Percentiles rank a stretch among this genome's conserved stretches.
Evolutionary conservation across 2,113 vertebrate species (phyloP).

Genomic region (Cnemophilus loriae): DNA sequence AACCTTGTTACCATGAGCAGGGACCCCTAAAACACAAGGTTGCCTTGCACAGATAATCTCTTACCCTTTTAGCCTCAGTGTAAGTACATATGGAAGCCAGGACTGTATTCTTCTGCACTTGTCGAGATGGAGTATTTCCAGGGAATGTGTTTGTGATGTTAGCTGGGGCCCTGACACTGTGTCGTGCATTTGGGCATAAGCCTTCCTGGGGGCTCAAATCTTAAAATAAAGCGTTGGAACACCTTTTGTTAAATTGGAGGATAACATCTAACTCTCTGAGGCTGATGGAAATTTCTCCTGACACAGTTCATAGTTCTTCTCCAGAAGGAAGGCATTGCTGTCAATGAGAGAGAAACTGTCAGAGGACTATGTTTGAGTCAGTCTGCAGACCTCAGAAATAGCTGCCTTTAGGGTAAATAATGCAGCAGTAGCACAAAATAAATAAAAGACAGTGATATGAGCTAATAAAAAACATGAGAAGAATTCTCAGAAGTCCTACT

Average conservation of each 20-base stretch:
- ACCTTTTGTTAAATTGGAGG: neutral
- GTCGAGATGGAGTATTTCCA: neutral
- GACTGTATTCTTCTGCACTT: neutral
- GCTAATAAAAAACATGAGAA: neutral
- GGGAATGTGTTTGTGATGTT: neutral
- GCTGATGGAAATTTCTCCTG: neutral
- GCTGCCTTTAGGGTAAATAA: neutral
- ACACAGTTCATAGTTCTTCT: neutral
- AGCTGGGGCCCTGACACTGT: neutral
- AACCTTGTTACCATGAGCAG: neutral
- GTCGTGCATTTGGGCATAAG: neutral
- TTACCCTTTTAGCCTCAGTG: neutral
- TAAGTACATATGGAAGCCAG: neutral
- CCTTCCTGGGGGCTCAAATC: neutral
- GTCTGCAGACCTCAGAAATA: neutral
- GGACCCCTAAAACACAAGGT: neutral
- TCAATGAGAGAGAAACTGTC: neutral
- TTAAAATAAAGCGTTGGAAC: neutral
- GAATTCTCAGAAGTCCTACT: neutral
- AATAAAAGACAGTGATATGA: neutral
- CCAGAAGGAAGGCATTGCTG: neutral
- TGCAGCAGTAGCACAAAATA: neutral
- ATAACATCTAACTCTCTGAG: neutral
- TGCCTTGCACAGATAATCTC: neutral
- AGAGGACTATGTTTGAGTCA: neutral